Percentiles rank a stretch among this genome's conserved stretches.
phyloP scores from a whole-genome alignment of 1,140 invertebrate species.

The Ceratitis capitata region DNA sequence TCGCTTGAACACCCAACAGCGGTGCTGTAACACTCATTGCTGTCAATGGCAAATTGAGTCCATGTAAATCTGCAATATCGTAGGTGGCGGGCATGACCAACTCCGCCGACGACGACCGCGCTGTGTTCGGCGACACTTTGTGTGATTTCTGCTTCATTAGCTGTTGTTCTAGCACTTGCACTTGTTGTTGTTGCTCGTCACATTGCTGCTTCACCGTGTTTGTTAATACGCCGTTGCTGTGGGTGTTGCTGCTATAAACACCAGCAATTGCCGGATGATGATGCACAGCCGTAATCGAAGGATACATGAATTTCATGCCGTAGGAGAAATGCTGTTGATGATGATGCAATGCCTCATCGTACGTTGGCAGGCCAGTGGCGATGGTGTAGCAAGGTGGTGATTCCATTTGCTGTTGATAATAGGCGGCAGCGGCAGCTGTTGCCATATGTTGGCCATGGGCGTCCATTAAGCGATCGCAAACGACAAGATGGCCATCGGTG shows the following conservation, averaged over 20 bases:
- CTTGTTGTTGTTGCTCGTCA: not conserved
- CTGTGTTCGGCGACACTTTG: not conserved
- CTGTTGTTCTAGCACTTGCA: constrained; percentile 31
- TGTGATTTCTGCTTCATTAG: constrained; percentile 39
- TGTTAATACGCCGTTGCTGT: not conserved
- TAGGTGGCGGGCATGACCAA: not conserved
- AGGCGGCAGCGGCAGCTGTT: constrained; percentile 45
- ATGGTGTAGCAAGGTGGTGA: constrained; percentile 71
- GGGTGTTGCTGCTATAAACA: constrained; percentile 34
- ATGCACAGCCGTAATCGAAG: constrained; percentile 60
- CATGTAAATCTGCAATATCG: not conserved
- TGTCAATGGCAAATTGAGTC: not conserved
- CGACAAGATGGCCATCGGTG: constrained; percentile 38
- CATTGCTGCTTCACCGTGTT: constrained; percentile 17
- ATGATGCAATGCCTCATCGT: constrained; percentile 69
- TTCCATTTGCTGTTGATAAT: constrained; percentile 65
- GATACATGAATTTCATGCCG: constrained; percentile 64
- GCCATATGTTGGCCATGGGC: constrained; percentile 18
- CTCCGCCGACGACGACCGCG: not conserved
- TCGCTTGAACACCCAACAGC: not conserved
- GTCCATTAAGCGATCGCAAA: constrained; percentile 29
- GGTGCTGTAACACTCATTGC: not conserved
- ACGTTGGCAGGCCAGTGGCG: constrained; percentile 70
- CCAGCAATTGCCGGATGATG: constrained; percentile 50
- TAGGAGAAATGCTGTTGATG: constrained; percentile 62